These are phyloP conservation scores for Tyto alba DNA, from an alignment of 2,113 vertebrate genomes.

Conservation along the genomic window DNA sequence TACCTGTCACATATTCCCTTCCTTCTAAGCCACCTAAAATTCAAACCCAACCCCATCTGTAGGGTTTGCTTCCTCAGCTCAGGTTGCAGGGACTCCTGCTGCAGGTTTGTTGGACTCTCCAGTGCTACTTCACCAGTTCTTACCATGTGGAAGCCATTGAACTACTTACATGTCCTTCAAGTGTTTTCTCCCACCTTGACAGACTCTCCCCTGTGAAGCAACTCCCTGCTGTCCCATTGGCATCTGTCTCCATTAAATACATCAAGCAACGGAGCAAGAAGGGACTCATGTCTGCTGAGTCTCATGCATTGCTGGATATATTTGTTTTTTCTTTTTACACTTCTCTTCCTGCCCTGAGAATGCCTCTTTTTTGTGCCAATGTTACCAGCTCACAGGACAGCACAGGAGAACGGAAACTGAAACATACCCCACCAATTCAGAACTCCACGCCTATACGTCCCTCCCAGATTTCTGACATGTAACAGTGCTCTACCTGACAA, in stretches of 20 bases:
- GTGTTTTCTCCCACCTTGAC: not conserved
- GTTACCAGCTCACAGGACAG: not conserved
- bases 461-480: not conserved
- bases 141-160: not conserved
- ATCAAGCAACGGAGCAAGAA: not conserved
- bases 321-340: not conserved
- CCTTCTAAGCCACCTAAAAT: rapidly evolving
- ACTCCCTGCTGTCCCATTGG: not conserved
- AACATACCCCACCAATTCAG: rapidly evolving
- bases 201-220: not conserved
- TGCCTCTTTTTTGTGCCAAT: not conserved
- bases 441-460: rapidly evolving
- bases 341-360: not conserved
- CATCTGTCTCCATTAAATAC: not conserved
- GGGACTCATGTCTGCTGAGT: not conserved
- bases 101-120: not conserved
- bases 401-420: not conserved
- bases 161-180: not conserved
- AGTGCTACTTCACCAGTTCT: not conserved
- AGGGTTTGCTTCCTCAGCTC: not conserved
- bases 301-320: not conserved
- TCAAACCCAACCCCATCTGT: not conserved
- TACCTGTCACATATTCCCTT: not conserved
- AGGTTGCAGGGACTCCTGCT: not conserved
- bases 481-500: not conserved